These are phyloP conservation scores for Pterocles orientalis DNA, from an alignment of 2,113 vertebrate genomes.

Conservation along the genomic window DNA sequence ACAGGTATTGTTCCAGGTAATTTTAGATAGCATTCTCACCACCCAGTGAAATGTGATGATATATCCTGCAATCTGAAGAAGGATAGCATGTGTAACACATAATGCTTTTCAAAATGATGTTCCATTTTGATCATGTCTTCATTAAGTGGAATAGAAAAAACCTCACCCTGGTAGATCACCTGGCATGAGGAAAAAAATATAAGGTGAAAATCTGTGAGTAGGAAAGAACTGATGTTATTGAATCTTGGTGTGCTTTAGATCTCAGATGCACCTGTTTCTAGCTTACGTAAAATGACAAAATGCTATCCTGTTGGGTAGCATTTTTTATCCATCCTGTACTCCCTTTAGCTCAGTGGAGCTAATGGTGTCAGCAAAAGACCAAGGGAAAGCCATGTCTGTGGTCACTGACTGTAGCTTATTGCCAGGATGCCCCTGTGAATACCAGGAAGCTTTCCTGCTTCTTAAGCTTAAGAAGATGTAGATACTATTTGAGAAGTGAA, in stretches of 20 bases:
- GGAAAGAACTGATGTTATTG: neutral
- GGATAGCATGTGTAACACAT: neutral
- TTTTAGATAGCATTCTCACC: slow-evolving; percentile 16
- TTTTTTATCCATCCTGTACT: neutral
- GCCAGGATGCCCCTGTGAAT: neutral
- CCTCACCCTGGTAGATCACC: neutral
- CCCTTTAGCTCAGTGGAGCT: neutral
- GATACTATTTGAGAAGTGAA: neutral
- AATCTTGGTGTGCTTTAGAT: neutral
- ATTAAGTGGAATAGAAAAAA: neutral
- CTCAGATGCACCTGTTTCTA: neutral
- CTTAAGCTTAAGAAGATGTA: neutral
- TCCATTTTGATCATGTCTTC: neutral
- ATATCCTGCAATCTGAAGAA: neutral
- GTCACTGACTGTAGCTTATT: neutral
- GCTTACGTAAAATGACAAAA: neutral
- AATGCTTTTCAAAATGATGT: neutral
- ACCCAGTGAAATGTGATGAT: neutral
- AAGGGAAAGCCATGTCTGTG: neutral
- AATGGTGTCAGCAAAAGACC: neutral
- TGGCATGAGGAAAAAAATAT: neutral
- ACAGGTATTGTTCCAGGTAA: neutral
- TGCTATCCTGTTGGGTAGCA: neutral
- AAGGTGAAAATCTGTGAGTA: neutral
- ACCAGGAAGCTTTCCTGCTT: neutral